These are phyloP conservation scores for Oscheius myriophilus DNA, from an alignment of 2,888 invertebrate species.

Conservation along the genomic window DNA sequence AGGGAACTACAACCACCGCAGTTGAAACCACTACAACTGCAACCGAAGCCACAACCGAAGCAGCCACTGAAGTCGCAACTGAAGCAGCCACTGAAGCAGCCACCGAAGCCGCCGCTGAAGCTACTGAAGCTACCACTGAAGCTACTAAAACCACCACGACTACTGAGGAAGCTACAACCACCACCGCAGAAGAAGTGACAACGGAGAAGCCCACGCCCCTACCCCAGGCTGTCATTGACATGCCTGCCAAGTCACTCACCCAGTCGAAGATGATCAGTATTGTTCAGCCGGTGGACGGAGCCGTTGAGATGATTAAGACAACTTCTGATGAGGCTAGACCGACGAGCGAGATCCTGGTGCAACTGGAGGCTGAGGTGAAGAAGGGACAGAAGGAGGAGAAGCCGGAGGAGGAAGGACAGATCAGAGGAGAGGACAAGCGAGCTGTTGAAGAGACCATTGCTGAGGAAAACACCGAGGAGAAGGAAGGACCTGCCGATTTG, in stretches of 20 bases:
- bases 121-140: background rate
- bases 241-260: too few relatives aligned
- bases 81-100: background rate
- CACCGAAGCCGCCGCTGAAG: background rate
- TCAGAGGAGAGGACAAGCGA: slow-evolving; percentile 26
- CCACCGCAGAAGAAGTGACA: background rate
- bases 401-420: slow-evolving; percentile 12
- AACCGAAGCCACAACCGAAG: background rate
- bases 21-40: background rate
- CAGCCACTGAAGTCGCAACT: background rate
- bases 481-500: slow-evolving; percentile 4
- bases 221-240: too few relatives aligned
- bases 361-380: slow-evolving; percentile 22
- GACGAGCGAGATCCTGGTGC: slow-evolving; percentile 8
- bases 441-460: background rate
- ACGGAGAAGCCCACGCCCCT: background rate
- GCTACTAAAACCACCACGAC: too few relatives aligned
- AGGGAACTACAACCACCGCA: background rate
- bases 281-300: slow-evolving; percentile 13
- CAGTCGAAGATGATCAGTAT: slow-evolving; percentile 28
- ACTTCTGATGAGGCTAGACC: slow-evolving; percentile 7
- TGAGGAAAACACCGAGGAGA: slow-evolving; percentile 19
- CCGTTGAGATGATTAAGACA: slow-evolving; percentile 16
- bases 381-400: slow-evolving; percentile 26
- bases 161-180: background rate